Evolutionary conservation across 1,140 invertebrate species (phyloP).

Genomic region (Atopsyche davidsoni): DNA sequence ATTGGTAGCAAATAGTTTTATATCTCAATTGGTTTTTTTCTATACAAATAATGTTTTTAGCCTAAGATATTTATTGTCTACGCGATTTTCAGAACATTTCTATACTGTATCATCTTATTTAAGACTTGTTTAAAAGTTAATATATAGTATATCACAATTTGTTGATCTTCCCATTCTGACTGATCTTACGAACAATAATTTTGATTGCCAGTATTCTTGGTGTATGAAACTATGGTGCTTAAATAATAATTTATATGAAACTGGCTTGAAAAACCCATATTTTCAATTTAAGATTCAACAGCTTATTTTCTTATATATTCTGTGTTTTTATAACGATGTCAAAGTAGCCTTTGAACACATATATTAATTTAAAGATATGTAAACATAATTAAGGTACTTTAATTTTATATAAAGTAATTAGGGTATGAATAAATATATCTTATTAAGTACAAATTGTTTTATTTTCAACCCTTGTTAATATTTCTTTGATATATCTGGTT

Average conservation of each 20-base stretch:
- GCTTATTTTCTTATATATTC: too few relatives aligned
- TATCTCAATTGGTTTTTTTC: background rate
- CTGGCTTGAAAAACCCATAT: too few relatives aligned
- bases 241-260: too few relatives aligned
- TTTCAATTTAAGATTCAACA: too few relatives aligned
- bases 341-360: background rate
- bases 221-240: background rate
- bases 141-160: constrained; percentile 4
- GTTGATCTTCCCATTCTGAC: too few relatives aligned
- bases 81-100: background rate
- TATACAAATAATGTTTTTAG: background rate
- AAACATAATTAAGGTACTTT: background rate
- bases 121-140: background rate
- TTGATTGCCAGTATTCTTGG: too few relatives aligned
- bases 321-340: too few relatives aligned
- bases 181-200: too few relatives aligned
- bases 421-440: background rate
- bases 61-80: background rate
- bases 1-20: constrained; percentile 1
- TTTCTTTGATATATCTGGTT: too few relatives aligned
- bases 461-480: too few relatives aligned
- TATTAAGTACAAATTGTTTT: too few relatives aligned
- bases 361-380: background rate
- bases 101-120: background rate
- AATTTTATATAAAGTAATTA: background rate